A percentile compares a stretch with the other conserved stretches of the same genome.
phyloP scores from a whole-genome alignment of 92 coral and sea anemone species.

The Palythoa heliodiscus region DNA sequence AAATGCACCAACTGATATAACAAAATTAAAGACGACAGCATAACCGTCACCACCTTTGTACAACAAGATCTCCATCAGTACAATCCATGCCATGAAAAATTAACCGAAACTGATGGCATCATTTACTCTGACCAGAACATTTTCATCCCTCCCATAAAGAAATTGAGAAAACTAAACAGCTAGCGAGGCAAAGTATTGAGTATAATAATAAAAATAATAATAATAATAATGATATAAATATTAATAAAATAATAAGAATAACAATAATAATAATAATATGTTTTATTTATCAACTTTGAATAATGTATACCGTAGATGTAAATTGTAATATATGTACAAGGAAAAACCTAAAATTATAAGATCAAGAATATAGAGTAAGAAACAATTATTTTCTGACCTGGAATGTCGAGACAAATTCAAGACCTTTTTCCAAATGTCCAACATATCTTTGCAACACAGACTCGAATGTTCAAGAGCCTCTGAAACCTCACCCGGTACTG shows the following conservation, averaged over 20 bases:
- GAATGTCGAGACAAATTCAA: slow-evolving; percentile 54
- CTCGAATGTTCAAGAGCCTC: neutral
- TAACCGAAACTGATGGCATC: neutral
- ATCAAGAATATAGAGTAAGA: too few species aligned
- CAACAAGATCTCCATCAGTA: too few species aligned
- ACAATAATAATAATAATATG: too few species aligned
- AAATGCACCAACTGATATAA: too few species aligned
- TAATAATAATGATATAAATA: too few species aligned
- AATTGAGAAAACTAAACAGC: slow-evolving; percentile 60
- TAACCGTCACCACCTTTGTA: neutral
- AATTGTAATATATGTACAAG: too few species aligned
- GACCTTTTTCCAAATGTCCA: slow-evolving; percentile 47
- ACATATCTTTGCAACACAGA: slow-evolving; percentile 46
- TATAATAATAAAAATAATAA: too few species aligned
- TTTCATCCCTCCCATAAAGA: slow-evolving; percentile 35
- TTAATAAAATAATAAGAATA: too few species aligned
- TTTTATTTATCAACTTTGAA: too few species aligned
- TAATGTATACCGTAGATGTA: too few species aligned
- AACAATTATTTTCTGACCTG: slow-evolving; percentile 49
- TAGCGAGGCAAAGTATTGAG: slow-evolving; percentile 44
- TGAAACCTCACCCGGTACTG: neutral
- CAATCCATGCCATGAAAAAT: neutral
- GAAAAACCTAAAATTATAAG: too few species aligned
- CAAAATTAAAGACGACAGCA: too few species aligned
- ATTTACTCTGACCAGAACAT: slow-evolving; percentile 31